Conservation (phyloP, 1,140 invertebrate species). For the Potamilus streckersoni region DNA sequence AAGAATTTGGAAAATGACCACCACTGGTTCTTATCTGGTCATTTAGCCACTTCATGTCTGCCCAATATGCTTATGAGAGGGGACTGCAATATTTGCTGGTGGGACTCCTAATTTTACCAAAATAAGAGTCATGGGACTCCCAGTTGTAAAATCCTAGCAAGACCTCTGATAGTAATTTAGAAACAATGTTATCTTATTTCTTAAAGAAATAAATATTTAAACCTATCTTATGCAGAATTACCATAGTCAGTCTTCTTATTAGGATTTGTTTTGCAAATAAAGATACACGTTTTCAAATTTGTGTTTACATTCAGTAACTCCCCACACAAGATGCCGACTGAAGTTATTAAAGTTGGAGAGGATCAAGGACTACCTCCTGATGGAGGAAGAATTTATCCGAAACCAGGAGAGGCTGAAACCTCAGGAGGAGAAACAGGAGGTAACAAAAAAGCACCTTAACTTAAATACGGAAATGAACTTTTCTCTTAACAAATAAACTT, state of each 20-base stretch:
- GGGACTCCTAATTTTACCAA: no score
- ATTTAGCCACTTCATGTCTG: no score
- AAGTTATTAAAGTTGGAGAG: constrained; percentile 96
- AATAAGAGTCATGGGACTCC: no score
- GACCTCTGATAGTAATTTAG: not conserved
- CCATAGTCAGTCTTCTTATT: not conserved
- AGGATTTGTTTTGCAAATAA: not conserved
- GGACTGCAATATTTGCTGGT: no score
- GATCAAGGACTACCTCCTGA: constrained; percentile 98
- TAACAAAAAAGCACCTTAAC: constrained; percentile 39
- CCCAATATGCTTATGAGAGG: no score
- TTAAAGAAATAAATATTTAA: not conserved
- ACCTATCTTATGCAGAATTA: not conserved
- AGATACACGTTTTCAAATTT: not conserved
- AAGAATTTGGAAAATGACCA: no score
- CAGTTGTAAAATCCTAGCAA: no score
- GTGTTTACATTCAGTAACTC: constrained; percentile 79
- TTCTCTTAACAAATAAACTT: no score
- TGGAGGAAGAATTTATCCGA: constrained; percentile 99
- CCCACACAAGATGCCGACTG: constrained; percentile 93
- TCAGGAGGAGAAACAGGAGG: constrained; percentile 98
- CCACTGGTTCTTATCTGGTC: no score
- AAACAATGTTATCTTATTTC: not conserved
- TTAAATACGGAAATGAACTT: no score
- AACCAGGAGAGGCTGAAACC: constrained; percentile 99